Evolutionary conservation across 2,113 vertebrate genomes (phyloP).

Genomic region (Myocastor coypus): DNA sequence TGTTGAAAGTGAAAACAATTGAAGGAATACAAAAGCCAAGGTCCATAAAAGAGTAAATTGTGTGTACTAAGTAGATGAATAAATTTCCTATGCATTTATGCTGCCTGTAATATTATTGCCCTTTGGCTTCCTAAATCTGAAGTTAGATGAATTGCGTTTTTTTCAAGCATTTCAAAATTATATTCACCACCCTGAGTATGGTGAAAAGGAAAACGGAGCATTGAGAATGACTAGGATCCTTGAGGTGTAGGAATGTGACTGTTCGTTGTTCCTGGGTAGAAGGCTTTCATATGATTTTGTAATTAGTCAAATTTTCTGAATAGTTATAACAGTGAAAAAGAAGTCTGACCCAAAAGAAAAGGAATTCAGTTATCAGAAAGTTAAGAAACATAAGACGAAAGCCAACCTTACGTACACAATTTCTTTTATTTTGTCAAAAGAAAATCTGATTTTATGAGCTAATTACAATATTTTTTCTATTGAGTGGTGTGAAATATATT

Average conservation of each 20-base stretch:
- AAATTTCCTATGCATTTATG: neutral
- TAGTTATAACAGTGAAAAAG: neutral
- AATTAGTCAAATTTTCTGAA: neutral
- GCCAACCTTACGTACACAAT: neutral
- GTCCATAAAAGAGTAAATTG: neutral
- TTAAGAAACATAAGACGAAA: slow-evolving; percentile 19
- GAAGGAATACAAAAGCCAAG: neutral
- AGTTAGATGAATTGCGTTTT: neutral
- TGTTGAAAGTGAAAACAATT: neutral
- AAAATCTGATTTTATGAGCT: neutral
- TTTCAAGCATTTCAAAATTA: neutral
- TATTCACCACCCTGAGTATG: neutral
- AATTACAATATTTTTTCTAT: neutral
- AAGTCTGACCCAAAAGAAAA: neutral
- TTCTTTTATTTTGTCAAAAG: neutral
- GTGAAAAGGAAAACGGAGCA: neutral
- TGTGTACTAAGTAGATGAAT: too few species aligned
- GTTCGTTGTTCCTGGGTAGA: neutral
- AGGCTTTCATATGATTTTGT: neutral
- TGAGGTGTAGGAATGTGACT: neutral
- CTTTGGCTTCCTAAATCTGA: neutral
- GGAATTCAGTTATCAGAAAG: neutral
- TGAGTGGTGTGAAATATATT: neutral
- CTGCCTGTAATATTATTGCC: neutral
- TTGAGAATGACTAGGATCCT: neutral